Conservation (phyloP, 2,797 vertebrate species). For the Scolopax bukidnonensis region DNA sequence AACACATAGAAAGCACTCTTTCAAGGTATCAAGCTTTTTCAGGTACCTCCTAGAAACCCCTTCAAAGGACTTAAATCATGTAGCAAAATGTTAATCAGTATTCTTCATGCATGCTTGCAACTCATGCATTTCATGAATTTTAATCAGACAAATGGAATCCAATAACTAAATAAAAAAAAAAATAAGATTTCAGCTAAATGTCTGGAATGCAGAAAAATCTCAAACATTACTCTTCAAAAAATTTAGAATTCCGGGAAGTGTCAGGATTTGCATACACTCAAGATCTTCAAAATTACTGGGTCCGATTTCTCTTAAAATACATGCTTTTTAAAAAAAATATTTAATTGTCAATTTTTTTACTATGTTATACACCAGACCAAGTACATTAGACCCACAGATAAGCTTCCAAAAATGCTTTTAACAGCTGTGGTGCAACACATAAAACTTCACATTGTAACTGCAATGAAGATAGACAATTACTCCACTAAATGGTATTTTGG, state of each 20-base stretch:
- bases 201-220: neutral
- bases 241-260: neutral
- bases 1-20: neutral
- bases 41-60: neutral
- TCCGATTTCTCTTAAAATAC: neutral
- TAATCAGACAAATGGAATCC: neutral
- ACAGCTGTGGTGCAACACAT: neutral
- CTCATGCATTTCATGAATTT: accelerated
- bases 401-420: neutral
- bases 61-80: accelerated
- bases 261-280: neutral
- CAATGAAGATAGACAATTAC: neutral
- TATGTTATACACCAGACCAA: neutral
- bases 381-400: neutral
- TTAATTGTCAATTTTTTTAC: neutral
- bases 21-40: neutral
- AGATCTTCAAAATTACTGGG: neutral
- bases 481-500: neutral
- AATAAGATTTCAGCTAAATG: neutral
- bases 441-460: neutral
- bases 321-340: neutral
- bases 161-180: neutral
- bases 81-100: neutral
- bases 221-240: neutral
- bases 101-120: neutral